A percentile compares a stretch with the other conserved stretches of the same genome.
Conservation (phyloP, 2,797 vertebrate genomes). For the Fistularia tabacaria region DNA sequence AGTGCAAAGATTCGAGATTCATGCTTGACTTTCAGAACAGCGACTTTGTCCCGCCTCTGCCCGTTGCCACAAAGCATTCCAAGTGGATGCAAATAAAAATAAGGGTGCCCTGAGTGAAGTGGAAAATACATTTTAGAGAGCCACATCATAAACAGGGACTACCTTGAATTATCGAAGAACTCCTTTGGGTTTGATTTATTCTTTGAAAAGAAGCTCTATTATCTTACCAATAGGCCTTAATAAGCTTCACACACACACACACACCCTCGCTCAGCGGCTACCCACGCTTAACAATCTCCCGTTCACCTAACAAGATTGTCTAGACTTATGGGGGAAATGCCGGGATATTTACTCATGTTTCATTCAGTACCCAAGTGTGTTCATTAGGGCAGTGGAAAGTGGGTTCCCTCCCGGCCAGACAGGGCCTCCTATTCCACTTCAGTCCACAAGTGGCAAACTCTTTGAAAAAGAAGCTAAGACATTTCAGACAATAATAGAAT, state of each 20-base stretch:
- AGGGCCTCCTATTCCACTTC: conserved; percentile 15
- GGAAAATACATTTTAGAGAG: no score
- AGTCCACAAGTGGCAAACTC: conserved; percentile 24
- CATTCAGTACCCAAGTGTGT: conserved; percentile 57
- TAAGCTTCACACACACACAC: no score
- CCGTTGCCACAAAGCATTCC: no score
- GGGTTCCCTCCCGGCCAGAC: conserved; percentile 29
- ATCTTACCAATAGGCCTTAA: no score
- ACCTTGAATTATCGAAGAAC: not conserved
- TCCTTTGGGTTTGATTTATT: not conserved
- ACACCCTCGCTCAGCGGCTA: no score
- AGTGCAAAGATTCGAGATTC: no score
- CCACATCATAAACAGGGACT: not conserved
- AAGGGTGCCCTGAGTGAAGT: no score
- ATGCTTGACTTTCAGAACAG: no score
- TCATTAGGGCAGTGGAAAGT: conserved; percentile 48
- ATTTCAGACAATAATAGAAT: not conserved
- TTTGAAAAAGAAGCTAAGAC: conserved; percentile 27
- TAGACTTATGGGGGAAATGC: conserved; percentile 1
- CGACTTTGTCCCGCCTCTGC: no score
- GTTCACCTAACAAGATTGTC: no score
- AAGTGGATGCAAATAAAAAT: no score
- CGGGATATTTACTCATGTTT: conserved; percentile 46
- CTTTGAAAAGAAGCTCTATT: not conserved
- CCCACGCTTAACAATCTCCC: no score